These are phyloP conservation scores for Eupsittula cactorum DNA, from an alignment of 2,113 vertebrate genomes.

Conservation along the genomic window DNA sequence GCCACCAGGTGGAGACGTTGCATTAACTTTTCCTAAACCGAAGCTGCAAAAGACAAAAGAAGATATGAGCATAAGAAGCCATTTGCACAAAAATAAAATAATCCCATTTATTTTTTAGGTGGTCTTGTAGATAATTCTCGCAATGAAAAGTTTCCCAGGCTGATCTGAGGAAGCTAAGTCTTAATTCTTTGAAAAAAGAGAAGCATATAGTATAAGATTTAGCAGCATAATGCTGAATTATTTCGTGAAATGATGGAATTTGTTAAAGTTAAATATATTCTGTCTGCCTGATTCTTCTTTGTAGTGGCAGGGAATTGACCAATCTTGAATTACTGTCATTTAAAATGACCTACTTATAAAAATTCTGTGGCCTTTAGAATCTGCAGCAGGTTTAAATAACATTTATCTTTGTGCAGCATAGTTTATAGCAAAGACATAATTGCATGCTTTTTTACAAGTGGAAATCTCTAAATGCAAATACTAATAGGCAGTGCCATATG, in stretches of 20 bases:
- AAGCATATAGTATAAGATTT: neutral
- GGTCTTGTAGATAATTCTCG: conserved; percentile 31
- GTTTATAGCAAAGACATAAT: conserved; percentile 46
- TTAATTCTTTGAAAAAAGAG: neutral
- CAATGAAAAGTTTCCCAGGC: conserved; percentile 12
- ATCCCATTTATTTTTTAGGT: conserved; percentile 45
- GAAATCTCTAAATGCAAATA: conserved; percentile 35
- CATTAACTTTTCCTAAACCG: conserved; percentile 30
- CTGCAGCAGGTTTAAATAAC: conserved; percentile 22
- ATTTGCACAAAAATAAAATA: conserved; percentile 46
- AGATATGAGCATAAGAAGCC: neutral
- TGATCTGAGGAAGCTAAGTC: neutral
- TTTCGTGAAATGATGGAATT: conserved; percentile 21
- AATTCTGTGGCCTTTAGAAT: conserved; percentile 29
- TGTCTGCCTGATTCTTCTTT: neutral
- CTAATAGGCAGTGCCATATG: conserved; percentile 34
- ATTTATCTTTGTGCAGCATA: conserved; percentile 19
- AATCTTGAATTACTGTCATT: conserved; percentile 6
- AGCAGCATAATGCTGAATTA: conserved; percentile 12
- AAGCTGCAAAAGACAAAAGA: neutral
- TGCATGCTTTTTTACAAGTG: conserved; percentile 9
- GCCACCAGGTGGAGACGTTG: conserved; percentile 71
- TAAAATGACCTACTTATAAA: conserved; percentile 45
- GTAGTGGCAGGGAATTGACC: conserved; percentile 15
- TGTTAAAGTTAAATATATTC: neutral